These are phyloP conservation scores for Seriola dumerili DNA, from an alignment of 2,113 vertebrate genomes.

Conservation along the genomic window DNA sequence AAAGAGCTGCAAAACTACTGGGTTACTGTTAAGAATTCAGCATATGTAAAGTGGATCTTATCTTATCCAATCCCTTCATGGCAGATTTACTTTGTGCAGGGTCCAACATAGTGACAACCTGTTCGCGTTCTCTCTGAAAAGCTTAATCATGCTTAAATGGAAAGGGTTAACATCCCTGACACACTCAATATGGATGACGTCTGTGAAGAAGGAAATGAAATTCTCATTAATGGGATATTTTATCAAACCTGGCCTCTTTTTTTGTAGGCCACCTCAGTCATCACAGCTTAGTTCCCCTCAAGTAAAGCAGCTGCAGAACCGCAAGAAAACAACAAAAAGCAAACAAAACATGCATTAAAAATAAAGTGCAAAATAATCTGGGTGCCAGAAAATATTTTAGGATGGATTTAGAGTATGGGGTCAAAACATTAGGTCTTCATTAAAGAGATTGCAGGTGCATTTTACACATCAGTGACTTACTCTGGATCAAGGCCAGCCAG, in stretches of 20 bases:
- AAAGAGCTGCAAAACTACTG: constrained; percentile 12
- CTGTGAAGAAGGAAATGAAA: background rate
- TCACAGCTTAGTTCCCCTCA: background rate
- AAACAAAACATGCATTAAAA: constrained; percentile 8
- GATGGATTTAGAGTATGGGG: constrained; percentile 12
- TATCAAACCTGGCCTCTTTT: constrained; percentile 36
- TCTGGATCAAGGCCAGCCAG: constrained; percentile 17
- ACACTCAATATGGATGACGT: background rate
- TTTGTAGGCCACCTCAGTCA: constrained; percentile 35
- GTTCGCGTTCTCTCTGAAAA: background rate
- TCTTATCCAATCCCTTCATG: background rate
- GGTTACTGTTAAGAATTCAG: background rate
- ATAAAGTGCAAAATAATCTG: constrained; percentile 40
- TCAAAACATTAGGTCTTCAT: constrained; percentile 35
- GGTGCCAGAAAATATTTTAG: constrained; percentile 19
- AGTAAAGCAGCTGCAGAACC: background rate
- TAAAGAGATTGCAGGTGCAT: constrained; percentile 46
- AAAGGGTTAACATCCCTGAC: constrained; percentile 6
- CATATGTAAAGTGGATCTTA: background rate
- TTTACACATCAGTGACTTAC: constrained; percentile 50
- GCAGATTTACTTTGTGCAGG: background rate
- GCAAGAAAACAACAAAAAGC: background rate
- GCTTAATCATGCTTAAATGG: background rate
- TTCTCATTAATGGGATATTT: constrained; percentile 38
- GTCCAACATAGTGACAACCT: background rate